A percentile compares a stretch with the other conserved stretches of the same genome.
Evolutionary conservation across 1,140 invertebrate species (phyloP).

Genomic region (Armadillidium nasatum): DNA sequence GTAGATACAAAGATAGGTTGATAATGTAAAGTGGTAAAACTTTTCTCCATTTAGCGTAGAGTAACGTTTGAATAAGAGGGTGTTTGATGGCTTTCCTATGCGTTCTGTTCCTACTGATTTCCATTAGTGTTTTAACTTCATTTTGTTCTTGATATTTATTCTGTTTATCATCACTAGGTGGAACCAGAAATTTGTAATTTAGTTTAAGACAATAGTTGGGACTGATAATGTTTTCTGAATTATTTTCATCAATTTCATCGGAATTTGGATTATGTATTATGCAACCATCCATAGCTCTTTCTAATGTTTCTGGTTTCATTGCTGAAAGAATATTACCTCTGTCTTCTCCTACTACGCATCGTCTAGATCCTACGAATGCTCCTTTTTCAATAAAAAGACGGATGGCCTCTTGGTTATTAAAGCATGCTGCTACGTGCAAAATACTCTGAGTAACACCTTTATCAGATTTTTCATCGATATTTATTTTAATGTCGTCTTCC

Average conservation of each 20-base stretch:
- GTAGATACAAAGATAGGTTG: slow-evolving; percentile 65
- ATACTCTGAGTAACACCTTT: slow-evolving; percentile 9
- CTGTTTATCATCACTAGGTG: slow-evolving; percentile 7
- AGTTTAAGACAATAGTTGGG: slow-evolving; percentile 35
- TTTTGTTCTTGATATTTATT: slow-evolving; percentile 20
- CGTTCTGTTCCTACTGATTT: slow-evolving; percentile 30
- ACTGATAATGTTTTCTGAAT: slow-evolving; percentile 30
- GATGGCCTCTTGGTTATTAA: slow-evolving; percentile 41
- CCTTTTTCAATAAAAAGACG: slow-evolving; percentile 32
- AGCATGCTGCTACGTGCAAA: slow-evolving; percentile 33
- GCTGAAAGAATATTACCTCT: slow-evolving; percentile 23
- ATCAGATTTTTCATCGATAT: slow-evolving; percentile 29
- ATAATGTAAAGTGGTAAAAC: slow-evolving; percentile 66
- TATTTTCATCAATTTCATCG: slow-evolving; percentile 17
- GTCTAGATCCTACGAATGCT: slow-evolving; percentile 33
- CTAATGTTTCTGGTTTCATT: slow-evolving; percentile 30
- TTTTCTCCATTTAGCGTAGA: slow-evolving; percentile 75
- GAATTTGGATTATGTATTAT: slow-evolving; percentile 28
- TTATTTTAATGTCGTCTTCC: slow-evolving; percentile 28
- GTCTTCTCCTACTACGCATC: slow-evolving; percentile 12
- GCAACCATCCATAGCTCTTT: slow-evolving; percentile 40
- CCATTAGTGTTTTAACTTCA: slow-evolving; percentile 36
- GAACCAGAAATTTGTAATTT: slow-evolving; percentile 37
- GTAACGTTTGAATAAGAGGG: slow-evolving; percentile 70
- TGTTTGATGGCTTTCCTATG: slow-evolving; percentile 57